A percentile compares a stretch with the other conserved stretches of the same genome.
phyloP scores from a whole-genome alignment of 2,888 invertebrate genomes.

The Phortica magna region DNA sequence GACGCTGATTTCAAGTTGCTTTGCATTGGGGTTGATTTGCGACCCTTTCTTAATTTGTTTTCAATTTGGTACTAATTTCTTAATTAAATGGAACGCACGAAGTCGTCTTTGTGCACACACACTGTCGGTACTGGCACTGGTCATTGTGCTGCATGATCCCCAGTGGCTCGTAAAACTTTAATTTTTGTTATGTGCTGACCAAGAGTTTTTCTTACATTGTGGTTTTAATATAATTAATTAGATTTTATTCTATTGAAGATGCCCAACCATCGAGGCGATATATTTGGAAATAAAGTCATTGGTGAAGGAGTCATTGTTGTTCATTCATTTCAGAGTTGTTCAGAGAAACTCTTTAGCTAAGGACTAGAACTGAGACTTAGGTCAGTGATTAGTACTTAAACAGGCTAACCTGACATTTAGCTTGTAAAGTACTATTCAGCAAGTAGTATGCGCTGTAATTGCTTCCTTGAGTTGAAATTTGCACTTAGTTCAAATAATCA shows the following conservation, averaged over 20 bases:
- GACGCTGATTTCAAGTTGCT: slow-evolving; percentile 12
- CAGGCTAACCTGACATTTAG: too few species aligned
- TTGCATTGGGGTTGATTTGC: slow-evolving; percentile 28
- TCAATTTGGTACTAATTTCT: slow-evolving; percentile 71
- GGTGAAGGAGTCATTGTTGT: background rate
- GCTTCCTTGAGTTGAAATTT: too few species aligned
- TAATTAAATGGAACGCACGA: slow-evolving; percentile 53
- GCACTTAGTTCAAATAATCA: too few species aligned
- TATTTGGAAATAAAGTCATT: background rate
- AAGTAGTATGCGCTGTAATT: too few species aligned
- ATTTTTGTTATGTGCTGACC: slow-evolving; percentile 7
- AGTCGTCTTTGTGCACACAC: background rate
- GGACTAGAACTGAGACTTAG: too few species aligned
- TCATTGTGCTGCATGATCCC: slow-evolving; percentile 18
- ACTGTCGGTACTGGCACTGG: slow-evolving; percentile 41
- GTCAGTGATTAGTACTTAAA: too few species aligned
- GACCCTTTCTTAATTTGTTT: slow-evolving; percentile 72
- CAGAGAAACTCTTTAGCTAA: too few species aligned
- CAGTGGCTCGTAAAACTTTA: slow-evolving; percentile 21
- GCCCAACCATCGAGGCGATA: background rate
- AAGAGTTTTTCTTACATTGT: background rate
- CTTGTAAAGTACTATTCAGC: too few species aligned
- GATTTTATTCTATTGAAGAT: background rate
- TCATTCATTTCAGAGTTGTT: too few species aligned
- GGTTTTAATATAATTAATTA: slow-evolving; percentile 17